Conservation (phyloP, 2,113 vertebrate genomes). For the Labrus mixtus region DNA sequence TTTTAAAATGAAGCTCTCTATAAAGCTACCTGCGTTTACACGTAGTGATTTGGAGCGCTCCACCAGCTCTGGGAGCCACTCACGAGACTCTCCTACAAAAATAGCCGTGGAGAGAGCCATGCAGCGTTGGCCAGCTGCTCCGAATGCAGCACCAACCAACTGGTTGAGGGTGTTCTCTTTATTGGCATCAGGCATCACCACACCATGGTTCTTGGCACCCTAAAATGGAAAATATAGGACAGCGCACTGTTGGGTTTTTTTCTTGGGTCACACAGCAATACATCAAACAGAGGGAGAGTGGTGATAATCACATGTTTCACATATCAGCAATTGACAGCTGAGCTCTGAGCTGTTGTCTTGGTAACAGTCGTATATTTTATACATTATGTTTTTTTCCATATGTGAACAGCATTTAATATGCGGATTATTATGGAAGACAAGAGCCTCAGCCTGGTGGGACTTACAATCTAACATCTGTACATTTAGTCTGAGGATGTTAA, state of each 20-base stretch:
- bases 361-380: not conserved
- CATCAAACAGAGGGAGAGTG: conserved; percentile 22
- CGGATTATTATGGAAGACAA: conserved; percentile 6
- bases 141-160: conserved; percentile 97
- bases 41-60: conserved; percentile 91
- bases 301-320: not conserved
- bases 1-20: not conserved
- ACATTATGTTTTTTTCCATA: not conserved
- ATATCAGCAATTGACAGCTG: conserved; percentile 16
- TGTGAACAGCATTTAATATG: not conserved
- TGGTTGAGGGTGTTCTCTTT: conserved; percentile 99
- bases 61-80: conserved; percentile 96
- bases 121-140: conserved; percentile 97
- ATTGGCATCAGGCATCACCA: conserved; percentile 98
- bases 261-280: conserved; percentile 4
- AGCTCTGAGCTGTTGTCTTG: conserved; percentile 4
- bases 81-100: conserved; percentile 92
- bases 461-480: not conserved
- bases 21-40: conserved; percentile 90
- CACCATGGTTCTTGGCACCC: conserved; percentile 99
- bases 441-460: not conserved
- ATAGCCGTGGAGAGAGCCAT: conserved; percentile 98
- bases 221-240: conserved; percentile 67
- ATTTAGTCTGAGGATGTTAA: not conserved
- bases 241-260: conserved; percentile 23